A percentile compares a stretch with the other conserved stretches of the same genome.
Evolutionary conservation across 2,797 vertebrate genomes (phyloP).

Genomic region (Heteromormyrus szaboi): DNA sequence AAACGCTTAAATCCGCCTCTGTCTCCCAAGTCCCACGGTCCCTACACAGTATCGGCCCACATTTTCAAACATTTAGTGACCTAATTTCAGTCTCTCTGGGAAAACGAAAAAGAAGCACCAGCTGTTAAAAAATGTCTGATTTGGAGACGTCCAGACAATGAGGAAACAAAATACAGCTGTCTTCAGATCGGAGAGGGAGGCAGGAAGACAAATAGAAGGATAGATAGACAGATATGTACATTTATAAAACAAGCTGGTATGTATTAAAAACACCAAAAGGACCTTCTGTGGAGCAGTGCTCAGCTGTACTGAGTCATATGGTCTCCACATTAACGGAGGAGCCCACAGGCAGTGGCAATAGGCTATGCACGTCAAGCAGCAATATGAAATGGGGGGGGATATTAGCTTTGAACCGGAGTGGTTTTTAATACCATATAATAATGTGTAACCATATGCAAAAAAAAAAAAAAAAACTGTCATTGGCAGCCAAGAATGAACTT

Average conservation of each 20-base stretch:
- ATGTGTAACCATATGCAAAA: constrained; percentile 12
- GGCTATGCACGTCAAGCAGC: neutral
- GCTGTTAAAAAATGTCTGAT: neutral
- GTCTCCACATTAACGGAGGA: neutral
- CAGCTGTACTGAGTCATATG: neutral
- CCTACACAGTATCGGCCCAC: neutral
- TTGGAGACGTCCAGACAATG: neutral
- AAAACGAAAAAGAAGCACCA: neutral
- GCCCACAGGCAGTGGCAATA: neutral
- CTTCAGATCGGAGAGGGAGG: neutral
- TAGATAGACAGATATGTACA: constrained; percentile 12
- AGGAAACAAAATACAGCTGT: constrained; percentile 19
- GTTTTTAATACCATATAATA: constrained; percentile 23
- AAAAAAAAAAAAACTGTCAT: neutral
- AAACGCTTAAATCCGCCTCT: neutral
- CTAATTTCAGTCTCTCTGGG: neutral
- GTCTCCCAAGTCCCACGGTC: neutral
- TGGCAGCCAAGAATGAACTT: constrained; percentile 18
- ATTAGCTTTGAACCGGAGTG: constrained; percentile 5
- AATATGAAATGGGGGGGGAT: constrained; percentile 6
- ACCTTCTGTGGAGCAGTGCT: neutral
- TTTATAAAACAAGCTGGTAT: constrained; percentile 7
- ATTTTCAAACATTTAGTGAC: neutral
- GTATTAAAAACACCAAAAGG: constrained; percentile 10
- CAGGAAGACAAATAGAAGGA: neutral